Evolutionary conservation across 2,113 vertebrate species (phyloP).

Genomic region (Ia io): DNA sequence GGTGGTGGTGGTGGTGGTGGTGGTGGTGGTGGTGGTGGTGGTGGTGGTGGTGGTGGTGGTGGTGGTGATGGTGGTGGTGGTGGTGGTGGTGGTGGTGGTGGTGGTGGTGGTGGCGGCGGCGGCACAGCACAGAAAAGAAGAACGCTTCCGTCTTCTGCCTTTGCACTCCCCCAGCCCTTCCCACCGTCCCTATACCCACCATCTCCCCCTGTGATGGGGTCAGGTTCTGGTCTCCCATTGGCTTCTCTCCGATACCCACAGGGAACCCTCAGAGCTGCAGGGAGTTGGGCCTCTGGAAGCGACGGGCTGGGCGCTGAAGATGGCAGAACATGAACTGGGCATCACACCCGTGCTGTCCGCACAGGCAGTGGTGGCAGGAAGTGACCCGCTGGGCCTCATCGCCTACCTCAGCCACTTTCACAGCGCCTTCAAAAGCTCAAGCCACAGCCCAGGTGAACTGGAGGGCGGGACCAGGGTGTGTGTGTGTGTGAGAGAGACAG

Average conservation of each 20-base stretch:
- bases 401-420: slow-evolving; percentile 95
- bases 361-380: slow-evolving; percentile 83
- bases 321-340: slow-evolving; percentile 90
- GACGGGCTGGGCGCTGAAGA: slow-evolving; percentile 85
- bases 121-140: neutral
- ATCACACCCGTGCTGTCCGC: slow-evolving; percentile 90
- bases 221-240: neutral
- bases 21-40: neutral
- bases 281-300: slow-evolving; percentile 77
- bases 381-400: slow-evolving; percentile 90
- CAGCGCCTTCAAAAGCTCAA: slow-evolving; percentile 79
- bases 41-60: too few relatives aligned
- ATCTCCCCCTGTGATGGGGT: rapidly evolving
- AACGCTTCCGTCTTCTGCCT: neutral
- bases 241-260: slow-evolving; percentile 54
- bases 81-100: too few relatives aligned
- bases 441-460: slow-evolving; percentile 72
- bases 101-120: too few relatives aligned
- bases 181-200: neutral
- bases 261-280: slow-evolving; percentile 85
- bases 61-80: neutral
- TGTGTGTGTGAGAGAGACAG: too few relatives aligned
- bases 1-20: too few relatives aligned
- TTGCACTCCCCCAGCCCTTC: neutral
- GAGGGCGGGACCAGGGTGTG: rapidly evolving